Conservation (phyloP, 2,113 vertebrate genomes). For the Phoenicopterus ruber region DNA sequence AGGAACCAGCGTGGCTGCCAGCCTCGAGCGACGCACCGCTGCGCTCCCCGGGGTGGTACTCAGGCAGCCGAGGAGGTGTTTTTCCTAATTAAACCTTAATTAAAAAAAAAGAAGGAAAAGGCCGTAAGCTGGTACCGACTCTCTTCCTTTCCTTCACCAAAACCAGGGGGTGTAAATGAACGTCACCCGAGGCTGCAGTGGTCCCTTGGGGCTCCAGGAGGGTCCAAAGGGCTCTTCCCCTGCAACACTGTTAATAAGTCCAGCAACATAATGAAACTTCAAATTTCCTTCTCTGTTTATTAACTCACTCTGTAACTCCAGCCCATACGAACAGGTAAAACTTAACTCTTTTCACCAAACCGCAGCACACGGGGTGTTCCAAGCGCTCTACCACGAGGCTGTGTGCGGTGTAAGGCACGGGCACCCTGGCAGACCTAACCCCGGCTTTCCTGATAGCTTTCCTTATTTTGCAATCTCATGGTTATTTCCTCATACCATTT, state of each 20-base stretch:
- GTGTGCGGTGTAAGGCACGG: fast-evolving
- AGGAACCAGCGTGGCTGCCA: too few species aligned
- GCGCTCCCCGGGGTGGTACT: too few species aligned
- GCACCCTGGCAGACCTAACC: fast-evolving
- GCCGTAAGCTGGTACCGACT: too few species aligned
- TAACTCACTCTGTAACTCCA: background rate
- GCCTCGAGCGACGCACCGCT: too few species aligned
- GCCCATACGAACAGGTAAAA: background rate
- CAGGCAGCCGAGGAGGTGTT: too few species aligned
- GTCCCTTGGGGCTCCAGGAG: too few species aligned
- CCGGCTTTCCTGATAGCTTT: fast-evolving
- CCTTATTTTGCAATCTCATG: background rate
- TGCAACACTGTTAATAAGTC: background rate
- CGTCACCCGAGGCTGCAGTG: too few species aligned
- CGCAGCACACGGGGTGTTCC: background rate
- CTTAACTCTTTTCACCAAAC: too few species aligned
- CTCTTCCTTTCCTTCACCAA: background rate
- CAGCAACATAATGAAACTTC: fast-evolving
- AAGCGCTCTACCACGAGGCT: fast-evolving
- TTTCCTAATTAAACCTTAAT: too few species aligned
- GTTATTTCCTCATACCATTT: background rate
- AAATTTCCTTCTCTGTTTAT: fast-evolving
- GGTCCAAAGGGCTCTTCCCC: background rate
- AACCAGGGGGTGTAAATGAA: fast-evolving
- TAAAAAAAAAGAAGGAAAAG: too few species aligned